Percentiles rank a stretch among this genome's conserved stretches.
phyloP scores from a whole-genome alignment of 2,888 invertebrate genomes.

The Xanthia icteritia region DNA sequence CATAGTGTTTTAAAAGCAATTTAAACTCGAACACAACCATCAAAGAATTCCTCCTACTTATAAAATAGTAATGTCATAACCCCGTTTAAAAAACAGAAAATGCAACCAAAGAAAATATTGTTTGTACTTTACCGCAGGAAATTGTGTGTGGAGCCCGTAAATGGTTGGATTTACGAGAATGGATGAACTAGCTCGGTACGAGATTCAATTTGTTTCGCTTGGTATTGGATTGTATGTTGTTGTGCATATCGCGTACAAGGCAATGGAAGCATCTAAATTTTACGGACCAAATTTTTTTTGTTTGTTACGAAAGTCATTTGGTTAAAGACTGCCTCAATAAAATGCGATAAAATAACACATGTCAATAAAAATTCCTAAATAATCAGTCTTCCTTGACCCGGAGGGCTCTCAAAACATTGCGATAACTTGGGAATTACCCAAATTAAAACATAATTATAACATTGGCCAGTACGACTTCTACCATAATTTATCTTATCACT shows the following conservation, averaged over 20 bases:
- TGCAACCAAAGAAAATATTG: background rate
- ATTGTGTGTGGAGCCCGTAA: slow-evolving; percentile 9
- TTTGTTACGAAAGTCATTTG: background rate
- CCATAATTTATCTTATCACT: slow-evolving; percentile 32
- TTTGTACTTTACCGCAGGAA: slow-evolving; percentile 15
- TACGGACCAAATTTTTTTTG: background rate
- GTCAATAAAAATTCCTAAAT: background rate
- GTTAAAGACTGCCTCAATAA: background rate
- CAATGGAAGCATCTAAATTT: background rate
- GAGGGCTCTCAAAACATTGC: background rate
- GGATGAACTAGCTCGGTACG: background rate
- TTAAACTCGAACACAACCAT: background rate
- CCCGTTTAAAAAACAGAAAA: background rate
- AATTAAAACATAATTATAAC: slow-evolving; percentile 13
- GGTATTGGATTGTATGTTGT: background rate
- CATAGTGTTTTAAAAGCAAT: background rate
- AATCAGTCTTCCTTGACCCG: background rate
- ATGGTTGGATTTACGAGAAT: slow-evolving; percentile 9
- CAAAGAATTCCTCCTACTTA: background rate
- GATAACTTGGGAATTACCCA: slow-evolving; percentile 1
- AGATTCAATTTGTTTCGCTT: slow-evolving; percentile 19
- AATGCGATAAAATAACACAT: background rate
- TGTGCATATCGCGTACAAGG: background rate
- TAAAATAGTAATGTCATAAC: background rate
- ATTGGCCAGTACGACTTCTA: background rate